Percentiles rank a stretch among this genome's conserved stretches.
Conservation (phyloP, 2,888 invertebrate genomes). For the Autographa gamma region DNA sequence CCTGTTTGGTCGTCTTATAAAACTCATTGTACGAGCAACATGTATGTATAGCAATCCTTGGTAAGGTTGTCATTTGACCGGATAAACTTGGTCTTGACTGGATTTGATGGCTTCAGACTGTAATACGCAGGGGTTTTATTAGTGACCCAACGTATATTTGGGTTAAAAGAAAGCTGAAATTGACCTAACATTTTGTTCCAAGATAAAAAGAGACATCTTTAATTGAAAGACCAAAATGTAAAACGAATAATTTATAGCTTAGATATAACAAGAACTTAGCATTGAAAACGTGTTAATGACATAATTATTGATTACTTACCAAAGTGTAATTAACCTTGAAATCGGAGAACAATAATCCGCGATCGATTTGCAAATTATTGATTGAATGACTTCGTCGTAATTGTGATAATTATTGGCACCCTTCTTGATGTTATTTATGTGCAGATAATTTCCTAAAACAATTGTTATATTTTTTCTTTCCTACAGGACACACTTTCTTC, state of each 20-base stretch:
- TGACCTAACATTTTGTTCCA: not conserved
- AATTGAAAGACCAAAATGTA: not conserved
- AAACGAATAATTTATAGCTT: not conserved
- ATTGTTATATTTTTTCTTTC: constrained; percentile 40
- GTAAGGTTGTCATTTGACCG: constrained; percentile 24
- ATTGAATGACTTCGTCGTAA: constrained; percentile 16
- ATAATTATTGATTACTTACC: not conserved
- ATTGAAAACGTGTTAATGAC: not conserved
- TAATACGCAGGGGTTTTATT: constrained; percentile 30
- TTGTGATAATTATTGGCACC: constrained; percentile 19
- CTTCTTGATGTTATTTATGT: not conserved
- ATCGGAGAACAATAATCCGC: constrained; percentile 14
- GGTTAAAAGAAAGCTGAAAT: constrained; percentile 5
- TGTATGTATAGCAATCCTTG: constrained; percentile 10
- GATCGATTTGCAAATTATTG: constrained; percentile 23
- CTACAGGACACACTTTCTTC: constrained; percentile 91
- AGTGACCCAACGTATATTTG: constrained; percentile 24
- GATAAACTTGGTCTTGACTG: constrained; percentile 20
- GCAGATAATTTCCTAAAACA: not conserved
- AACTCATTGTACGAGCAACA: not conserved
- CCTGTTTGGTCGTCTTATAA: not conserved
- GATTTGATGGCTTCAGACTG: constrained; percentile 31
- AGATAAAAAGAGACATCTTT: not conserved
- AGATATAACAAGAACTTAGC: not conserved
- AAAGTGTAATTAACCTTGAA: constrained; percentile 14